A percentile compares a stretch with the other conserved stretches of the same genome.
phyloP scores from a whole-genome alignment of 2,113 vertebrate species.

The Thamnaconus septentrionalis region DNA sequence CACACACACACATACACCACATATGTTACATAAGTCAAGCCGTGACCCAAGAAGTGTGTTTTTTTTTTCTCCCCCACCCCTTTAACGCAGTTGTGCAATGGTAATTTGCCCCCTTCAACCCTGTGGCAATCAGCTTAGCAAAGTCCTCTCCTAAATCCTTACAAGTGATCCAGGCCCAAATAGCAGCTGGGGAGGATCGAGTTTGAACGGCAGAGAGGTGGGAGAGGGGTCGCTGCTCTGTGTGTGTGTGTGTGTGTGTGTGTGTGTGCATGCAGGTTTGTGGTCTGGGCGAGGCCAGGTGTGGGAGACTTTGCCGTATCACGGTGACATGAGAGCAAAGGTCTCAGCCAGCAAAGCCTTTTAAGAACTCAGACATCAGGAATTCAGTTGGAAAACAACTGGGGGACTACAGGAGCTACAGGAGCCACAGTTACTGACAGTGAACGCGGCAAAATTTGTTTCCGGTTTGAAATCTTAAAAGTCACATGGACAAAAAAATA shows the following conservation, averaged over 20 bases:
- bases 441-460: too few relatives aligned
- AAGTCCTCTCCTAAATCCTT: conserved; percentile 68
- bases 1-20: conserved; percentile 35
- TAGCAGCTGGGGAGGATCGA: conserved; percentile 45
- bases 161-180: conserved; percentile 60
- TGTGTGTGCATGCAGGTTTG: too few relatives aligned
- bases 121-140: conserved; percentile 69
- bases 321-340: too few relatives aligned
- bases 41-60: conserved; percentile 58
- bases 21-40: conserved; percentile 69
- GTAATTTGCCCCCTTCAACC: conserved; percentile 59
- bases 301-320: too few relatives aligned
- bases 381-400: too few relatives aligned
- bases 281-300: too few relatives aligned
- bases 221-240: conserved; percentile 2
- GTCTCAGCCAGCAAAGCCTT: too few relatives aligned
- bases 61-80: not conserved
- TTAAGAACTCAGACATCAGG: too few relatives aligned
- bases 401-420: too few relatives aligned
- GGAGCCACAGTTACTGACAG: too few relatives aligned
- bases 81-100: conserved; percentile 61
- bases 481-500: too few relatives aligned
- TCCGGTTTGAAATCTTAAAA: too few relatives aligned
- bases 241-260: conserved; percentile 17
- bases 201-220: conserved; percentile 29